Percentiles rank a stretch among this genome's conserved stretches.
Evolutionary conservation across 30 jellyfish, hydroid and myxozoan species (phyloP).

Genomic region (Turritopsis rubra): DNA sequence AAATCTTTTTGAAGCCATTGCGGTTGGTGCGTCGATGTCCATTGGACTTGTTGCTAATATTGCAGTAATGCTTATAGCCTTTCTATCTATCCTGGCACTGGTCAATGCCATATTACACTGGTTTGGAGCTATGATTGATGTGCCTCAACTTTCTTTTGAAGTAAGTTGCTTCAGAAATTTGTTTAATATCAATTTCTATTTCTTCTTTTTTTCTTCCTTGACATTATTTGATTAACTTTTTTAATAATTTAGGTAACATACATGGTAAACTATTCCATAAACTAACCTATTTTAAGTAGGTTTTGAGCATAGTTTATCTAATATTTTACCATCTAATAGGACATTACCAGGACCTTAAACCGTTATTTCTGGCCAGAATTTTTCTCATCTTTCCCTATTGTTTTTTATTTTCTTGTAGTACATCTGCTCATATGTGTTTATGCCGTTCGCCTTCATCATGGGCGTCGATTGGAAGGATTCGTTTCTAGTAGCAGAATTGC

Average conservation of each 20-base stretch:
- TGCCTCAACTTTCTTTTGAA: constrained; percentile 47
- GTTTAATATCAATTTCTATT: not conserved
- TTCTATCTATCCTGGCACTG: constrained; percentile 64
- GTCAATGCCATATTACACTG: constrained; percentile 52
- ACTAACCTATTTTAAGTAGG: too few species aligned
- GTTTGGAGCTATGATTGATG: constrained; percentile 62
- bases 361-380: not conserved
- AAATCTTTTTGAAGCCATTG: constrained; percentile 80
- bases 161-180: constrained; percentile 24
- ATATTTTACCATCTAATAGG: too few species aligned
- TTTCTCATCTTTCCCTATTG: not conserved
- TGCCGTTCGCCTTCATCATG: constrained; percentile 90
- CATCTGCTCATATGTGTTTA: constrained; percentile 81
- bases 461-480: constrained; percentile 89
- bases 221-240: not conserved
- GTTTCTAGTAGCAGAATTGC: constrained; percentile 68
- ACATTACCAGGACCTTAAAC: too few species aligned
- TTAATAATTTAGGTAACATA: too few species aligned
- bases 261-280: too few species aligned
- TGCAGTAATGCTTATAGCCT: constrained; percentile 84
- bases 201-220: not conserved
- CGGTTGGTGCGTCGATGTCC: constrained; percentile 93
- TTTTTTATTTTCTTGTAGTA: constrained; percentile 28
- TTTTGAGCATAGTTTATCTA: too few species aligned
- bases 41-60: constrained; percentile 84